Evolutionary conservation across 2,113 vertebrate species (phyloP).

Genomic region (Peromyscus maniculatus): DNA sequence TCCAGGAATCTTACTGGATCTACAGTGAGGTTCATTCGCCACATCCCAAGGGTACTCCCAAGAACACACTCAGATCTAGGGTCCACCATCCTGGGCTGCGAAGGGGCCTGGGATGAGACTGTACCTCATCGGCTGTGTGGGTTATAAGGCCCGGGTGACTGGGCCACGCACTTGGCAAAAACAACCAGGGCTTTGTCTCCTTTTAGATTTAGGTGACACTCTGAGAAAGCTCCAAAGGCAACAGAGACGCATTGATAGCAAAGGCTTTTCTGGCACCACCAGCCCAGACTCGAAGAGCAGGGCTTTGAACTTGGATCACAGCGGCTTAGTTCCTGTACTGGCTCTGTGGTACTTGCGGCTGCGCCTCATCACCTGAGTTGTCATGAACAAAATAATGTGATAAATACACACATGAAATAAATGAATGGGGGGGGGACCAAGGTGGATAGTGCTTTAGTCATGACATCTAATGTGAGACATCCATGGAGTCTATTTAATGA

Average conservation of each 20-base stretch:
- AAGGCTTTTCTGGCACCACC: background rate
- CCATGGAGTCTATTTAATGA: no score
- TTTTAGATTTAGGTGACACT: slow-evolving; percentile 14
- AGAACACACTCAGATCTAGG: background rate
- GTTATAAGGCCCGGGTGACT: slow-evolving; percentile 56
- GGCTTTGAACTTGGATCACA: background rate
- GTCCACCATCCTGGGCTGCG: background rate
- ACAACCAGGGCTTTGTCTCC: slow-evolving; percentile 35
- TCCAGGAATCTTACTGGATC: no score
- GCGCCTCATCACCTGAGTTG: background rate
- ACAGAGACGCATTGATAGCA: background rate
- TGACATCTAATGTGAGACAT: background rate
- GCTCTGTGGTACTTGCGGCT: background rate
- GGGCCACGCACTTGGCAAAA: background rate
- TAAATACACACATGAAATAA: no score
- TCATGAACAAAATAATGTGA: background rate
- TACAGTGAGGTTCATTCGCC: rapidly evolving
- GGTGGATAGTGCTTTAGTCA: background rate
- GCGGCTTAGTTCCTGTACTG: background rate
- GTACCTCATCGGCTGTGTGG: background rate
- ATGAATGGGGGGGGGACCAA: background rate
- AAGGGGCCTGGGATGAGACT: background rate
- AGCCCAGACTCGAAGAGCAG: background rate
- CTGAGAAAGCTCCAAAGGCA: background rate
- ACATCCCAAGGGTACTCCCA: background rate